A percentile compares a stretch with the other conserved stretches of the same genome.
These are phyloP conservation scores for Dendroctonus ponderosae DNA, from an alignment of 1,140 invertebrate species.

Conservation along the genomic window DNA sequence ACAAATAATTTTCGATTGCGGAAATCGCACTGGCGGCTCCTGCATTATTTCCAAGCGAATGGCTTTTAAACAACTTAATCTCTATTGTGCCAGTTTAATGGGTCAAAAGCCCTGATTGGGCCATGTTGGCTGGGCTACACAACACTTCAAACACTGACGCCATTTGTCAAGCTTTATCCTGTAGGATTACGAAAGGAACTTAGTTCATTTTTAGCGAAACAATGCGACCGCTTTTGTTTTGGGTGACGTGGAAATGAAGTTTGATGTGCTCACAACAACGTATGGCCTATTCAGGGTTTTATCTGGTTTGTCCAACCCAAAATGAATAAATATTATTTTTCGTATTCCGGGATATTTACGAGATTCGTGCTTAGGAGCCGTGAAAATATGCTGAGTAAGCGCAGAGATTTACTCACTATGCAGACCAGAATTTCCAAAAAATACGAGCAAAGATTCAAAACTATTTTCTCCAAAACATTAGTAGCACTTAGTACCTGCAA, in stretches of 20 bases:
- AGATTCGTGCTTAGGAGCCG: too few relatives aligned
- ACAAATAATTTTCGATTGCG: constrained; percentile 32
- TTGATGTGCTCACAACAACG: constrained; percentile 16
- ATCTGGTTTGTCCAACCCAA: too few relatives aligned
- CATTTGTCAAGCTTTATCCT: constrained; percentile 35
- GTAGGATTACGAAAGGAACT: constrained; percentile 31
- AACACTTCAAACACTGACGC: constrained; percentile 35
- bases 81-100: constrained; percentile 37
- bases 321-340: too few relatives aligned
- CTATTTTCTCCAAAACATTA: too few relatives aligned
- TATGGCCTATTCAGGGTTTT: background rate
- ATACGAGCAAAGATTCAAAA: too few relatives aligned
- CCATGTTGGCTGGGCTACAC: constrained; percentile 28
- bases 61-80: constrained; percentile 37
- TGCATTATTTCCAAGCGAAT: constrained; percentile 34
- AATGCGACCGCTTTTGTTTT: constrained; percentile 30
- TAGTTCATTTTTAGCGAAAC: constrained; percentile 32
- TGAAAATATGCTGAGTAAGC: too few relatives aligned
- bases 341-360: too few relatives aligned
- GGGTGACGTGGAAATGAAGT: constrained; percentile 16
- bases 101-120: constrained; percentile 35
- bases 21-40: constrained; percentile 16
- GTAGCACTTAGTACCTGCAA: too few relatives aligned
- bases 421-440: too few relatives aligned
- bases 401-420: too few relatives aligned